These are phyloP conservation scores for Cheumatopsyche charites DNA, from an alignment of 1,140 invertebrate genomes.

Conservation along the genomic window DNA sequence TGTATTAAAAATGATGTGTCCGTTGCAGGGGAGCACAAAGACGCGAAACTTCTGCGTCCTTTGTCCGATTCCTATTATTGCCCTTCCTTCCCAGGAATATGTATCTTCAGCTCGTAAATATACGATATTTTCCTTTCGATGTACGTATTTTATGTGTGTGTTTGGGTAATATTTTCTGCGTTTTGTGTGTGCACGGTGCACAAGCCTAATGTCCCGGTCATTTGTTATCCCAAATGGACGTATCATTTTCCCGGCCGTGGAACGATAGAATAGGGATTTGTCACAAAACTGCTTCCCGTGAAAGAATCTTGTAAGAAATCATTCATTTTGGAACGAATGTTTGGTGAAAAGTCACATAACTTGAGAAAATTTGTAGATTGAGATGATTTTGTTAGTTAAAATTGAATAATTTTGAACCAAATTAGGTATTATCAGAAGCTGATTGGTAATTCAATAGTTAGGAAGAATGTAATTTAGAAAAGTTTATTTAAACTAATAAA, in stretches of 20 bases:
- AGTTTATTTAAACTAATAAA: no score
- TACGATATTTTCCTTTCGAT: not conserved
- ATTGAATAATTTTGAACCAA: no score
- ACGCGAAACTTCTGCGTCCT: conserved; percentile 22
- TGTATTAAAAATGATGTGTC: conserved; percentile 66
- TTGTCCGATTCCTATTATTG: conserved; percentile 21
- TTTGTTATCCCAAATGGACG: conserved; percentile 48
- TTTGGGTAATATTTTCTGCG: not conserved
- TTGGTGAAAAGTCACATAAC: no score
- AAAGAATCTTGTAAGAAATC: no score
- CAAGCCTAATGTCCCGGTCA: conserved; percentile 44
- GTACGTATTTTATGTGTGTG: not conserved
- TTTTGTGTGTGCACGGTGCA: conserved; percentile 28
- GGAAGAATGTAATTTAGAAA: no score
- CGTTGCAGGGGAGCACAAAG: conserved; percentile 50
- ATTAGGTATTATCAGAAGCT: no score
- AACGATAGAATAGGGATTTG: conserved; percentile 43
- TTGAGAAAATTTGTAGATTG: no score
- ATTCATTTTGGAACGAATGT: no score
- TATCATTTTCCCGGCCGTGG: conserved; percentile 44
- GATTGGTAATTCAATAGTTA: no score
- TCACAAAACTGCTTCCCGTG: conserved; percentile 25
- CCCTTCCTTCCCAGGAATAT: no score
- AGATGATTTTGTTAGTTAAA: no score
- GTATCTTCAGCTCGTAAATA: not conserved